A percentile compares a stretch with the other conserved stretches of the same genome.
Conservation (phyloP, 2,888 invertebrate genomes). For the Cheilosia urbana region DNA sequence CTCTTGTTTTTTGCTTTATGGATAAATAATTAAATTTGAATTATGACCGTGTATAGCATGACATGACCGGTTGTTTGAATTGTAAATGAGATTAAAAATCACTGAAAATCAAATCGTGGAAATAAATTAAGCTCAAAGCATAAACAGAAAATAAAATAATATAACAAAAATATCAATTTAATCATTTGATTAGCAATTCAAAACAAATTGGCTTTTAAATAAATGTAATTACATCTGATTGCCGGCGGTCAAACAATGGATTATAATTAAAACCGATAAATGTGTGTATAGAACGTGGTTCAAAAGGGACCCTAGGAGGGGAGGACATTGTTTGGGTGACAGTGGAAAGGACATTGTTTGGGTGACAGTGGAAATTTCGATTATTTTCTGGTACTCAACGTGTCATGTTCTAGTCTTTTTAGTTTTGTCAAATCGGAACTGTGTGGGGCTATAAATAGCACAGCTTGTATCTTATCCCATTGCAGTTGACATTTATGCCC, state of each 20-base stretch:
- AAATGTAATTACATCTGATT: constrained; percentile 63
- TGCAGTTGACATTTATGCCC: too few species aligned
- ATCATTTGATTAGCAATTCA: constrained; percentile 73
- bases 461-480: too few species aligned
- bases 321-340: not conserved
- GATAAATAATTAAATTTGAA: constrained; percentile 66
- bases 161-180: constrained; percentile 51
- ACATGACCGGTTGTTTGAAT: constrained; percentile 14
- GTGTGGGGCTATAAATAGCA: too few species aligned
- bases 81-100: constrained; percentile 56
- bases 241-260: constrained; percentile 44
- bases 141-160: not conserved
- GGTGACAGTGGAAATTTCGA: too few species aligned
- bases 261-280: constrained; percentile 61
- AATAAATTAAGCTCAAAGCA: not conserved
- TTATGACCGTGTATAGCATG: constrained; percentile 46
- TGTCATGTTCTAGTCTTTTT: too few species aligned
- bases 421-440: too few species aligned
- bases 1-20: constrained; percentile 30
- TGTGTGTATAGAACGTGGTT: constrained; percentile 1
- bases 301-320: constrained; percentile 10
- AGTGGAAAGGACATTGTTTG: too few species aligned
- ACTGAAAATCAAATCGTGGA: not conserved
- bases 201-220: constrained; percentile 65
- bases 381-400: too few species aligned